Evolutionary conservation across 1,140 invertebrate genomes (phyloP).

Genomic region (Drosophila kepulauana): DNA sequence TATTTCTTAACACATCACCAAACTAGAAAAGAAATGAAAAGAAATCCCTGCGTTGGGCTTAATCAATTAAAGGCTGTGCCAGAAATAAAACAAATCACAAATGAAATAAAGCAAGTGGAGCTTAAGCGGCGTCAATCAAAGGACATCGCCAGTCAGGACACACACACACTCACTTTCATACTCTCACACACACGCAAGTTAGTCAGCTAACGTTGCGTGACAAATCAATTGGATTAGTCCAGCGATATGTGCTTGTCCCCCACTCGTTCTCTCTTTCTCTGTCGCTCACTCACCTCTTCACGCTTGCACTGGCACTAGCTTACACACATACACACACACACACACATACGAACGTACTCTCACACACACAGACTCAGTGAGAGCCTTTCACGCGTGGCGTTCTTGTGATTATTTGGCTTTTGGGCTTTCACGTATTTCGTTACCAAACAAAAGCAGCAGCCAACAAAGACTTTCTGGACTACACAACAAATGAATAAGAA

Average conservation of each 20-base stretch:
- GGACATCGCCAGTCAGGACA: constrained; percentile 29
- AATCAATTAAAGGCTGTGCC: constrained; percentile 71
- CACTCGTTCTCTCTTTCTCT: constrained; percentile 49
- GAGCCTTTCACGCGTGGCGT: constrained; percentile 25
- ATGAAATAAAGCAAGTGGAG: constrained; percentile 29
- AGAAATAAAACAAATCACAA: constrained; percentile 23
- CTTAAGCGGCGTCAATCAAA: constrained; percentile 55
- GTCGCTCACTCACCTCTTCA: constrained; percentile 36
- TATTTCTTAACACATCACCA: constrained; percentile 2
- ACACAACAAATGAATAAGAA: no score
- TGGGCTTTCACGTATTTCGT: constrained; percentile 27
- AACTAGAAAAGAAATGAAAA: constrained; percentile 29
- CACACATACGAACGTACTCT: constrained; percentile 9
- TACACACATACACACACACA: constrained; percentile 16
- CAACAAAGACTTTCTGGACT: constrained; percentile 20
- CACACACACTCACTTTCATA: constrained; percentile 29
- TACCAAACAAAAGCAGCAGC: constrained; percentile 11
- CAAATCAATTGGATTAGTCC: constrained; percentile 78
- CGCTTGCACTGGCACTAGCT: constrained; percentile 46
- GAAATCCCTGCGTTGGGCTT: constrained; percentile 57
- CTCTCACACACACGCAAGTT: constrained; percentile 47
- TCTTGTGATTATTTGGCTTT: constrained; percentile 26
- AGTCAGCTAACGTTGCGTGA: constrained; percentile 75
- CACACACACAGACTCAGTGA: constrained; percentile 7
- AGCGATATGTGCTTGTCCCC: constrained; percentile 16